phyloP scores from a whole-genome alignment of 2,113 vertebrate genomes.

The Dolichallabes microphthalmus region DNA sequence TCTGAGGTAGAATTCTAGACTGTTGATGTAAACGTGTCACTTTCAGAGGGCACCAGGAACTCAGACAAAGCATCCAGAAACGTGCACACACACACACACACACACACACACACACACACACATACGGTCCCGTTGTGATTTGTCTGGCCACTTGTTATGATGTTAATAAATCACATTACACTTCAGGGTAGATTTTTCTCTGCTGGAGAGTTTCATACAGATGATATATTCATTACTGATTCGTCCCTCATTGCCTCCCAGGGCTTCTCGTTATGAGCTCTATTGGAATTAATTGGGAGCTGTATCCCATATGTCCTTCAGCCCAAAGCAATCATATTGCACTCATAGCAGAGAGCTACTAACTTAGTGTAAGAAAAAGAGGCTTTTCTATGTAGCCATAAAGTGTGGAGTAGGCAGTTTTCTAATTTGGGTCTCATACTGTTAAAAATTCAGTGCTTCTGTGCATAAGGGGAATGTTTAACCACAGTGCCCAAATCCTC shows the following conservation, averaged over 20 bases:
- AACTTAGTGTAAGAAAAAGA: constrained; percentile 13
- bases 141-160: background rate
- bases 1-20: background rate
- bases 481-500: constrained; percentile 59
- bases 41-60: background rate
- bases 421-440: constrained; percentile 66
- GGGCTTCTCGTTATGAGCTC: background rate
- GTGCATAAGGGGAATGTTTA: constrained; percentile 68
- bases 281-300: constrained; percentile 31
- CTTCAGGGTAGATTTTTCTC: background rate
- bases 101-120: constrained; percentile 6
- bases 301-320: constrained; percentile 28
- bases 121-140: constrained; percentile 6
- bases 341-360: constrained; percentile 1
- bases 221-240: constrained; percentile 10
- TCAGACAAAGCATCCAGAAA: background rate
- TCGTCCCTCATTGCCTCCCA: background rate
- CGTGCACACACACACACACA: background rate
- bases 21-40: background rate
- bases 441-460: constrained; percentile 61
- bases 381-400: constrained; percentile 10
- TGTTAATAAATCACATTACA: constrained; percentile 1
- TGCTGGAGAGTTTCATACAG: background rate
- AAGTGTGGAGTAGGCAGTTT: constrained; percentile 61
- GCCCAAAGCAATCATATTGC: constrained; percentile 20